Evolutionary conservation across 2,797 vertebrate genomes (phyloP).

Genomic region (Arrhamphus sclerolepis): DNA sequence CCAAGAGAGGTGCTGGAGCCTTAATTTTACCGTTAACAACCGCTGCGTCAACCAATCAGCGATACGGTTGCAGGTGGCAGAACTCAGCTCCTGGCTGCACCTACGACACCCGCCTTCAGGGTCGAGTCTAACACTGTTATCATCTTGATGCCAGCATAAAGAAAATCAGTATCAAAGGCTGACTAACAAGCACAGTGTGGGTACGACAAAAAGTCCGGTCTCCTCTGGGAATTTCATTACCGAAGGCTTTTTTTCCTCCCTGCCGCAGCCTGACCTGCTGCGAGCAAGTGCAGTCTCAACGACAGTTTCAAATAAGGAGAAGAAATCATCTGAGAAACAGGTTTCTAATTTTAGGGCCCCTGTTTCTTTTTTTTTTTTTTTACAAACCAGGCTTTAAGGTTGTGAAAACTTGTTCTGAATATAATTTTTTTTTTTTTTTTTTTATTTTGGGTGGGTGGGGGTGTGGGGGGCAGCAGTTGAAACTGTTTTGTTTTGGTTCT

Average conservation of each 20-base stretch:
- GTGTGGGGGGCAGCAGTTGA: too few species aligned
- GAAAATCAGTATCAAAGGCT: slow-evolving; percentile 45
- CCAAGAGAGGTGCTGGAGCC: slow-evolving; percentile 29
- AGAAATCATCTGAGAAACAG: slow-evolving; percentile 31
- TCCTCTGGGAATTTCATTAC: slow-evolving; percentile 32
- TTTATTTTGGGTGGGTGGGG: too few species aligned
- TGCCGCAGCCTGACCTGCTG: slow-evolving; percentile 20
- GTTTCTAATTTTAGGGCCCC: slow-evolving; percentile 26
- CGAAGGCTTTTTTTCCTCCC: not conserved
- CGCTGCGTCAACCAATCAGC: slow-evolving; percentile 36
- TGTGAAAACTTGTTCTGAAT: too few species aligned
- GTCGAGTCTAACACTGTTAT: slow-evolving; percentile 41
- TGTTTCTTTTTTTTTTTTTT: not conserved
- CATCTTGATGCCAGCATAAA: slow-evolving; percentile 34
- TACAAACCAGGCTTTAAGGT: too few species aligned
- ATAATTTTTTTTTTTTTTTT: too few species aligned
- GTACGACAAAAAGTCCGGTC: slow-evolving; percentile 31
- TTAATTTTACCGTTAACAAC: slow-evolving; percentile 26
- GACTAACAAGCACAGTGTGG: slow-evolving; percentile 48
- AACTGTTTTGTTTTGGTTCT: too few species aligned
- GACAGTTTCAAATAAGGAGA: slow-evolving; percentile 33
- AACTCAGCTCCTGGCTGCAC: slow-evolving; percentile 24
- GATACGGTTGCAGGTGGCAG: slow-evolving; percentile 39
- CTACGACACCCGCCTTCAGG: slow-evolving; percentile 31
- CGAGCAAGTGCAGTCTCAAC: slow-evolving; percentile 19